These are phyloP conservation scores for Xanthia icteritia DNA, from an alignment of 2,888 invertebrate species.

Conservation along the genomic window DNA sequence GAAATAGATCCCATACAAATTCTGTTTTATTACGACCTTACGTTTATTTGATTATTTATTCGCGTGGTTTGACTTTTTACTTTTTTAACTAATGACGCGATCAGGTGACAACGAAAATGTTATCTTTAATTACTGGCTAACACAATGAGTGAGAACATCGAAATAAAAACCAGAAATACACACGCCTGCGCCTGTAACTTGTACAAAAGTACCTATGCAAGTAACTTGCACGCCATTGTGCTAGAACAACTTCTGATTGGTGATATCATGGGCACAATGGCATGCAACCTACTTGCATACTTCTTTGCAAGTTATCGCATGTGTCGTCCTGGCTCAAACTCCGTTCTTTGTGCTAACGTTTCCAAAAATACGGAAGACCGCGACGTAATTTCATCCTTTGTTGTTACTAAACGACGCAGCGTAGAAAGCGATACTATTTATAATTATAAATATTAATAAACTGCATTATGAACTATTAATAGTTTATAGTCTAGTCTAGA, in stretches of 20 bases:
- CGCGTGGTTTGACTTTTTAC: slow-evolving; percentile 1
- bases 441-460: slow-evolving; percentile 31
- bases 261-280: too few relatives aligned
- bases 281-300: neutral
- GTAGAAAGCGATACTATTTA: slow-evolving; percentile 27
- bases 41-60: slow-evolving; percentile 12
- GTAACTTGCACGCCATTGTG: neutral
- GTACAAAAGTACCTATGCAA: neutral
- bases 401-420: slow-evolving; percentile 21
- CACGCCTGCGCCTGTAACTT: neutral
- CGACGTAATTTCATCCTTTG: slow-evolving; percentile 22
- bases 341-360: slow-evolving; percentile 24
- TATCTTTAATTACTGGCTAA: slow-evolving; percentile 16
- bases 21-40: slow-evolving; percentile 6
- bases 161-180: neutral
- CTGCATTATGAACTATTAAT: slow-evolving; percentile 42
- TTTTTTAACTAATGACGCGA: slow-evolving; percentile 14
- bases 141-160: slow-evolving; percentile 20
- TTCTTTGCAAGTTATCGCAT: neutral
- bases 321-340: neutral
- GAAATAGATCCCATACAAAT: slow-evolving; percentile 34
- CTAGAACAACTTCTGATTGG: neutral
- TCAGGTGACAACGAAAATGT: slow-evolving; percentile 17
- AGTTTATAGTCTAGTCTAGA: slow-evolving; percentile 45
- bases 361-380: slow-evolving; percentile 47